phyloP scores from a whole-genome alignment of 1,140 invertebrate genomes.

The Streblospio benedicti region DNA sequence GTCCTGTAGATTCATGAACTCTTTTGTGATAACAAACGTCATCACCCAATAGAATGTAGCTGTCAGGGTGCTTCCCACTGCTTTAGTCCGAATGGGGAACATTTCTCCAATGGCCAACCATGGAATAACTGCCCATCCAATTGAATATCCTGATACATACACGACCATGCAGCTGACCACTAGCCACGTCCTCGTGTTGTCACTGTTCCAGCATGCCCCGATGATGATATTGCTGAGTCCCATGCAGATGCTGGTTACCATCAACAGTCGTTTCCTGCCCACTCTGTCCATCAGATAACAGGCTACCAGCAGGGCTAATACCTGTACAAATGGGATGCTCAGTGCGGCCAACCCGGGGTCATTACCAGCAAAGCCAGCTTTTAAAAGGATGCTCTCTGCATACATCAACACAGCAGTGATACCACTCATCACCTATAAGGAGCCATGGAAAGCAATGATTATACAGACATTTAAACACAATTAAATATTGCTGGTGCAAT shows the following conservation, averaged over 20 bases:
- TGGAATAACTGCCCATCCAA: conserved; percentile 84
- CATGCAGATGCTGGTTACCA: conserved; percentile 50
- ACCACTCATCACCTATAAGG: conserved; percentile 67
- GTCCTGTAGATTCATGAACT: conserved; percentile 63
- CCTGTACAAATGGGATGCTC: conserved; percentile 63
- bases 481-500: no score
- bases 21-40: conserved; percentile 83
- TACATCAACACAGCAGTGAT: conserved; percentile 81
- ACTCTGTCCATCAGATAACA: conserved; percentile 70
- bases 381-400: conserved; percentile 60
- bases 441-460: no score
- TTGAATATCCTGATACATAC: conserved; percentile 78
- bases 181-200: conserved; percentile 61
- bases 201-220: conserved; percentile 29
- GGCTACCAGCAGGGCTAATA: conserved; percentile 55
- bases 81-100: conserved; percentile 74
- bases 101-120: conserved; percentile 91
- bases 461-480: no score
- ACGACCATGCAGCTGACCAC: conserved; percentile 72
- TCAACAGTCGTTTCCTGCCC: conserved; percentile 65
- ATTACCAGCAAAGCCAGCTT: conserved; percentile 51
- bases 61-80: conserved; percentile 70
- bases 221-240: conserved; percentile 27
- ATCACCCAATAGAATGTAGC: conserved; percentile 82
- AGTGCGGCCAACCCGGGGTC: conserved; percentile 60